Evolutionary conservation across 2,797 vertebrate genomes (phyloP).

Genomic region (Chloroceryle amazona): DNA sequence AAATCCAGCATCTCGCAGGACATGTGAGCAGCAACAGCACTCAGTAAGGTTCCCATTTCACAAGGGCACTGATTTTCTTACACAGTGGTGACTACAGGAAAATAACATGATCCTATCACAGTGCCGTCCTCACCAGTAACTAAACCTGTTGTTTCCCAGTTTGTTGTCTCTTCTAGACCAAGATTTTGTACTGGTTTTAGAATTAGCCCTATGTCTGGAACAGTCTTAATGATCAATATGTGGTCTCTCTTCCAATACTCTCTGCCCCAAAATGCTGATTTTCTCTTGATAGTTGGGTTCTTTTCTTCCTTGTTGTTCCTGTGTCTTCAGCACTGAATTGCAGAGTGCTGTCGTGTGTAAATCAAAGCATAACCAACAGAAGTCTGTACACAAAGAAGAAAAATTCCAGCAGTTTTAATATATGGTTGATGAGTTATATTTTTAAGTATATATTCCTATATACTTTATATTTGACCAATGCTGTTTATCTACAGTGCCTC

Average conservation of each 20-base stretch:
- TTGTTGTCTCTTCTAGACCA: neutral
- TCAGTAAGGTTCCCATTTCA: conserved; percentile 20
- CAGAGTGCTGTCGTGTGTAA: neutral
- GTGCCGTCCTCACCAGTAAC: neutral
- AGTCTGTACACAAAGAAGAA: neutral
- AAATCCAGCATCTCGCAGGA: neutral
- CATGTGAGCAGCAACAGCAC: neutral
- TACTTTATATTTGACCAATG: neutral
- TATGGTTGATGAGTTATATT: neutral
- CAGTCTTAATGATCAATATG: neutral
- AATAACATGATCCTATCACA: neutral
- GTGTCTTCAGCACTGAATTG: neutral
- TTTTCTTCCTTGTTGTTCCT: neutral
- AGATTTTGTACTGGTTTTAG: neutral
- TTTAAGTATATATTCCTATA: neutral
- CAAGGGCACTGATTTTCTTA: neutral
- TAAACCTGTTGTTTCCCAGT: neutral
- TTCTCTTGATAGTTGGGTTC: neutral
- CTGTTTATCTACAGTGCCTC: neutral
- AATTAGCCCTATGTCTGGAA: neutral
- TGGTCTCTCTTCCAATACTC: neutral
- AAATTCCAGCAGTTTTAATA: neutral
- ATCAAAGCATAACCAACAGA: neutral
- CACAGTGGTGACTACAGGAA: neutral
- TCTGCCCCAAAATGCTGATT: neutral